Evolutionary conservation across 2,113 vertebrate species (phyloP), one percentile per base, ranked within the genome.

Genomic region (Diphyllodes magnificus): DNA sequence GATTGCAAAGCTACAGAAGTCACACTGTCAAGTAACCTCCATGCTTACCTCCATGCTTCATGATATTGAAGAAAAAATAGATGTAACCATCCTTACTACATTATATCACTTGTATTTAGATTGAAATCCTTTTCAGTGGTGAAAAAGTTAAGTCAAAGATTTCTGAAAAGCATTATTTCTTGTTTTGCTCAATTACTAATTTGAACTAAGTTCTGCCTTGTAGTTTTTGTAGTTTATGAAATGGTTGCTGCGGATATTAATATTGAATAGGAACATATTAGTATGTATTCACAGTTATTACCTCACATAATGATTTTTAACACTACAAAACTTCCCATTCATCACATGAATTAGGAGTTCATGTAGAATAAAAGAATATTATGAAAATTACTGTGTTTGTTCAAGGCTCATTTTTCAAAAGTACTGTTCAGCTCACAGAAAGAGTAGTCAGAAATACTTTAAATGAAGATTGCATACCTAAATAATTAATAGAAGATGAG

Each of bases 381-480:
- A 80, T 66, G 54, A 90, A 95, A 96, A 93, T 90, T 57, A 82
- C 42, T 69, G 17, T 81, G 30, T 96, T 88, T 93, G 68, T 87
- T 92, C 59, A 91, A 64, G 45, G 61, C 13, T 96, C 40, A 85
- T 96, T 95, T 95, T 92, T 95, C 78, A 91, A 90, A 95, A 54
- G 27, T 42, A 17, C 45, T 73, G 14, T 90, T 93, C 80, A 89
- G 22, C 40, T 88, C 40, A 84, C 28, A 71, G 69, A 88, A 92
- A 65, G 5, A 13, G 90, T 81, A 84, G 63, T 72, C 40, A 85
- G 61, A 64, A 89, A 65, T 63, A 82, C 42, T 87, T 90, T 69
- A 91, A 95, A 87, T 65, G 61, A 79, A 82, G 31, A n/a, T 57
- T 91, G 33, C 35, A 82, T 64, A 84, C 27, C 9, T 89, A 79